phyloP scores from a whole-genome alignment of 2,113 vertebrate species.

The Mystacornis crossleyi region DNA sequence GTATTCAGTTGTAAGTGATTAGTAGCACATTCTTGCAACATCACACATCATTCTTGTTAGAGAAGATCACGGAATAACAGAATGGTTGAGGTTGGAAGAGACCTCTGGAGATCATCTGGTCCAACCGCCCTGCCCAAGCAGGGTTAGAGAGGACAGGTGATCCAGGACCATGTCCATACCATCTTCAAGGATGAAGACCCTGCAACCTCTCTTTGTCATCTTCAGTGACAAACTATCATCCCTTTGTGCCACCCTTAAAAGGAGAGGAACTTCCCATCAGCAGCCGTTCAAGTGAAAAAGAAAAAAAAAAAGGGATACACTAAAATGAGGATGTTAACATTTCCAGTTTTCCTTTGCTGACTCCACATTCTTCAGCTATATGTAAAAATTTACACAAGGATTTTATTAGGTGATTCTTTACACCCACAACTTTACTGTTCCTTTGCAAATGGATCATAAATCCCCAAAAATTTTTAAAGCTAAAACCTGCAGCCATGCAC shows the following conservation, averaged over 20 bases:
- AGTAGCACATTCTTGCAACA: not conserved
- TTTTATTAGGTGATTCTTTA: constrained; percentile 44
- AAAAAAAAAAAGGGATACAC: not conserved
- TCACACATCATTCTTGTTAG: not conserved
- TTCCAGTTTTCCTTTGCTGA: constrained; percentile 17
- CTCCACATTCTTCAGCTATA: not conserved
- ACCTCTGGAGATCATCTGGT: not conserved
- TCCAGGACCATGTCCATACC: not conserved
- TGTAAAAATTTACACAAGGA: not conserved
- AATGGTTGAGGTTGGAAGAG: not conserved
- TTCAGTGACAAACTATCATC: not conserved
- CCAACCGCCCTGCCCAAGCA: rapidly evolving
- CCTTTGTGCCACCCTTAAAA: not conserved
- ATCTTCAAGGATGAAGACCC: not conserved
- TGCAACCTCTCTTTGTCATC: not conserved
- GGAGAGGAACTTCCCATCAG: not conserved
- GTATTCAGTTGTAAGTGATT: not conserved
- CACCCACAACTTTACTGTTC: constrained; percentile 7
- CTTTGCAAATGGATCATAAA: constrained; percentile 40
- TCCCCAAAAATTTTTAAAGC: not conserved
- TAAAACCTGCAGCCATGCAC: not conserved
- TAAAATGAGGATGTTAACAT: not conserved
- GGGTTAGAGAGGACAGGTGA: not conserved
- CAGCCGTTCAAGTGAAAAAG: not conserved
- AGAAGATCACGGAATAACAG: not conserved